Evolutionary conservation across 2,888 invertebrate genomes (phyloP), one percentile per base, ranked within the genome.

Genomic region (Tinea semifulvella): DNA sequence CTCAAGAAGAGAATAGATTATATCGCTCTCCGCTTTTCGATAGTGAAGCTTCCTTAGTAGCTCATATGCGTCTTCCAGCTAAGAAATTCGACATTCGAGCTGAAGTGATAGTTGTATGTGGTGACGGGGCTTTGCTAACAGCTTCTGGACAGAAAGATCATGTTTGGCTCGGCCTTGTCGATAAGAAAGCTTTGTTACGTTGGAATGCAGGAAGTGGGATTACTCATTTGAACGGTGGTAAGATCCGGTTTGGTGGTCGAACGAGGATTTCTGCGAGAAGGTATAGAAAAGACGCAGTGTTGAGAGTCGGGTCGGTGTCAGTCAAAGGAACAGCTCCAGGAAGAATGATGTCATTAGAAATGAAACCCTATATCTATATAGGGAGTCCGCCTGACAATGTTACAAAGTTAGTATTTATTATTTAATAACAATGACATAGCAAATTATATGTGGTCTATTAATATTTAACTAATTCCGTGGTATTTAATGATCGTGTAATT

Each of bases 71-170:
- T 48, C 52, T 79, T 49, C 75, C 79, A 1, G 71, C 74, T 42
- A 74, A 76, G 53, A 64, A 67, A 42, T 80, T 80, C 49, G 79
- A 80, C 54, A 71, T 80, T 52, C 75, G 73, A 75, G 77, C 75
- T 8, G 79, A 80, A 52, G 72, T 80, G 18, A 70, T 77, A 3
- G 61, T 72, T 6, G 73, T 74, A 28, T 79, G 80, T 49, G 69
- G 67, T 2, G 60, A 63, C 47, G 80, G 80, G 7, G 63, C 75
- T 27, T 56, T 80, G 48, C 50, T 80, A 42, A 76, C 70, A 53
- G 70, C 74, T 48, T 64, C 69, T 19, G 80, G 80, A 28, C 60
- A 56, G 19, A 69, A 70, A 57, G 80, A 80, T 61, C 73, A 80
- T 60, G 63, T 79, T 49, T 80, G 77, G 79, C 63, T 80, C 42